These are phyloP conservation scores for Choloepus didactylus DNA, from an alignment of 2,797 vertebrate genomes.

Conservation along the genomic window DNA sequence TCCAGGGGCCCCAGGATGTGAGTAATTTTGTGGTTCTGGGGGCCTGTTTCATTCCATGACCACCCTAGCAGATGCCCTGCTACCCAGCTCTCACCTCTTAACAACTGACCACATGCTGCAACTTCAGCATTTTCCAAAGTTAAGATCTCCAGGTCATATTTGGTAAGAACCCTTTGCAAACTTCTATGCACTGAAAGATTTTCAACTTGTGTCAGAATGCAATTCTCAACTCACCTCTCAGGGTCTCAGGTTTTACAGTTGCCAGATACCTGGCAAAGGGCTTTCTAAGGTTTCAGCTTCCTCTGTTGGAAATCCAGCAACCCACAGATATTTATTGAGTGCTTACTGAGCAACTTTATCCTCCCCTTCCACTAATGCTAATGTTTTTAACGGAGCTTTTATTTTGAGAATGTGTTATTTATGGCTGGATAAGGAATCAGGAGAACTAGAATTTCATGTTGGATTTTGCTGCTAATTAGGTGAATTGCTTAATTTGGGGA, in stretches of 20 bases:
- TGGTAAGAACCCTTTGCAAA: background rate
- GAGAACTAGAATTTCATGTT: background rate
- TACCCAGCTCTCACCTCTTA: background rate
- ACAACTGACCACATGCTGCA: background rate
- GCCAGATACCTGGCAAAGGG: background rate
- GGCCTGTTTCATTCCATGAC: background rate
- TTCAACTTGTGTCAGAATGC: background rate
- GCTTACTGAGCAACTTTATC: background rate
- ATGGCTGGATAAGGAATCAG: constrained; percentile 52
- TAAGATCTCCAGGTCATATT: background rate
- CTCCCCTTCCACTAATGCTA: background rate
- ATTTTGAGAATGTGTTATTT: constrained; percentile 66
- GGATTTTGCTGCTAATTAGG: constrained; percentile 64
- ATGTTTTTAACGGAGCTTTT: background rate
- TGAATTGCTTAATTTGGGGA: constrained; percentile 38
- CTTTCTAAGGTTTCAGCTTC: background rate
- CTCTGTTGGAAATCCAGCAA: background rate
- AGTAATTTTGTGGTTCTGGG: background rate
- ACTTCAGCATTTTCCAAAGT: background rate
- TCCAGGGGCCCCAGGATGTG: background rate
- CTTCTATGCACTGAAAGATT: background rate
- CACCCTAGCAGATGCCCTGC: background rate
- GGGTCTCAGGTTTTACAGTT: background rate
- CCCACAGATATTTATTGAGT: constrained; percentile 51
- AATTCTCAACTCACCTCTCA: background rate